Evolutionary conservation across 2,113 vertebrate species (phyloP), one percentile per base, ranked within the genome.

Genomic region (Eidolon helvum): DNA sequence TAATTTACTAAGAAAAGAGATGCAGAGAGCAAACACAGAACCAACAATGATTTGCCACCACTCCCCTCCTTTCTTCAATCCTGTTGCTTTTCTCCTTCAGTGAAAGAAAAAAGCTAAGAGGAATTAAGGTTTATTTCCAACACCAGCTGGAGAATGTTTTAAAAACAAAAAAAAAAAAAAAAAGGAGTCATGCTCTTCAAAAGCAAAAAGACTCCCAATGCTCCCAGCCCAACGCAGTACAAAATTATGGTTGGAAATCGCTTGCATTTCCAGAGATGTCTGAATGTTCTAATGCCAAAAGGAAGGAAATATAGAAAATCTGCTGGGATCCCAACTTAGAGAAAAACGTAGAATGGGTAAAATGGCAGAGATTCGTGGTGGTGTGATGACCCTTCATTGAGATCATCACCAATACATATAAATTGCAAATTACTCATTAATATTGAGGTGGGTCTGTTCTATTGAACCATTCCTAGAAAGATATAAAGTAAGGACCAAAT

Each of bases 71-170:
- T 2, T 45, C 66, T 61, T 77, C 65, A 35, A 5, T 50, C 45
- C 72, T 72, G n/a, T 33, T 48, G 78, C 89, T 66, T 90, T 95
- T 79, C 78, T 87, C 87, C 38, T 82, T 79, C 5, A 4, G 28
- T n/a, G n/a, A 86, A 94, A 95, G 89, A 26, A 92, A 53, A 55
- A 78, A 28, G 55, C 91, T 88, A n/a, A 69, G 35, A 75, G 53
- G 94, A 95, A 88, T 92, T 28, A 93, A 98, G 87, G 71, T 91
- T 92, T 69, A 77, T 95, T 91, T 94, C 72, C 55, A 97, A 69
- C 57, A 69, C 30, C 28, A 59, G 30, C 40, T 85, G 43, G n/a
- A 92, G n/a, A 94, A 95, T 10, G 6, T 65, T 79, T 83, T 71
- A 28, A 78, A 80, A 79, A 26, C 26, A 57, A 80, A 55, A 5